These are phyloP conservation scores for Monoplex corrugatus DNA, from an alignment of 2,888 invertebrate genomes.

Conservation along the genomic window DNA sequence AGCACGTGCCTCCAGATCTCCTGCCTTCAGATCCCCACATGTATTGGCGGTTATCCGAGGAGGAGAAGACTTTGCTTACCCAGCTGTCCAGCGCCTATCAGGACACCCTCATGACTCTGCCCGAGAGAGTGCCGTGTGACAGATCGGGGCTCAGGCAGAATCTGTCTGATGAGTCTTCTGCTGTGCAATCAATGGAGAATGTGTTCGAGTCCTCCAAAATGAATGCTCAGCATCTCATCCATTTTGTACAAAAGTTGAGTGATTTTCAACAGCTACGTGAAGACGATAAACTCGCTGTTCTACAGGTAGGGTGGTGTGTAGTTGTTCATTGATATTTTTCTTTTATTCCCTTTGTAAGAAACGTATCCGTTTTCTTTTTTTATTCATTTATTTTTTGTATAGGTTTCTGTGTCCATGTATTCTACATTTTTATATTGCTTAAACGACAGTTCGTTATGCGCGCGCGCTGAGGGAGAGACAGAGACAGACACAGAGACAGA, in stretches of 20 bases:
- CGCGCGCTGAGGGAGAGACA: no score
- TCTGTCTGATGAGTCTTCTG: background rate
- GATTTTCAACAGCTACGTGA: slow-evolving; percentile 97
- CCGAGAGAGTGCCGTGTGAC: background rate
- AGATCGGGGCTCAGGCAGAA: background rate
- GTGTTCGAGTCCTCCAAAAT: slow-evolving; percentile 87
- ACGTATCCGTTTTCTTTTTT: no score
- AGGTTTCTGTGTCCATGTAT: no score
- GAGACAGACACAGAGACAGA: no score
- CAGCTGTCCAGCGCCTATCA: slow-evolving; percentile 65
- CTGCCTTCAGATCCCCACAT: slow-evolving; percentile 64
- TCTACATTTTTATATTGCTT: no score
- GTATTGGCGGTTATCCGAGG: slow-evolving; percentile 63
- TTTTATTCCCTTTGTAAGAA: no score
- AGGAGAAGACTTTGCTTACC: slow-evolving; percentile 64
- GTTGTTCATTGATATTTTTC: no score
- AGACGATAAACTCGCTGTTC: no score
- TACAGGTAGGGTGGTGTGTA: no score
- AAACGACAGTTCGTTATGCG: no score
- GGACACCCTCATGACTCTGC: slow-evolving; percentile 44
- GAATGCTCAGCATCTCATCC: slow-evolving; percentile 90
- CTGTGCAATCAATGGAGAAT: slow-evolving; percentile 83
- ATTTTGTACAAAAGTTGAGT: slow-evolving; percentile 85
- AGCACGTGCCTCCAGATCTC: slow-evolving; percentile 53
- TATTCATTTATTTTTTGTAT: no score